phyloP scores from a whole-genome alignment of 2,888 invertebrate species.

The Spisula solida region DNA sequence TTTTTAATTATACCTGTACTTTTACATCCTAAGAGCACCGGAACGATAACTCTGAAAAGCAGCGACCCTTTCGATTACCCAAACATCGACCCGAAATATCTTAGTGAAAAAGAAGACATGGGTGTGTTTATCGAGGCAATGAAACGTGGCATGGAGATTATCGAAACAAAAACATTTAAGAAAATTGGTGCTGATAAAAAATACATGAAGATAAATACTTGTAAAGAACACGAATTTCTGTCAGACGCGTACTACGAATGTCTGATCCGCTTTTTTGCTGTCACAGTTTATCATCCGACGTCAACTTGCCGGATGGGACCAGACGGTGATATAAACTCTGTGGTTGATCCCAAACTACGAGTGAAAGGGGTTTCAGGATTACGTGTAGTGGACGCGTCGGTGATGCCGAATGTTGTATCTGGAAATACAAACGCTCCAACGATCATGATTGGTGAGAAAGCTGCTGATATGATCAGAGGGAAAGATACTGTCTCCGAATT shows the following conservation, averaged over 20 bases:
- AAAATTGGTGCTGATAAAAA: constrained; percentile 32
- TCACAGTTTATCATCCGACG: constrained; percentile 57
- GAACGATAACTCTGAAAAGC: constrained; percentile 92
- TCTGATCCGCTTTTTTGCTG: constrained; percentile 44
- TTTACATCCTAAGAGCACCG: constrained; percentile 91
- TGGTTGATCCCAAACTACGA: constrained; percentile 54
- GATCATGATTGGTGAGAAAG: constrained; percentile 56
- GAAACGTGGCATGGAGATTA: constrained; percentile 30
- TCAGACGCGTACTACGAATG: constrained; percentile 51
- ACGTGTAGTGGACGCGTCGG: constrained; percentile 59
- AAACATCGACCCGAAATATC: constrained; percentile 96
- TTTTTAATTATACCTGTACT: constrained; percentile 36
- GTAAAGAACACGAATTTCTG: constrained; percentile 34
- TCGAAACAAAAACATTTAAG: constrained; percentile 43
- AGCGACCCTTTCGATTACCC: constrained; percentile 93
- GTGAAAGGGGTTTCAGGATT: constrained; percentile 57
- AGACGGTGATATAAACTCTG: constrained; percentile 36
- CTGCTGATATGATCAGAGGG: constrained; percentile 52
- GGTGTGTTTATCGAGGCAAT: constrained; percentile 54
- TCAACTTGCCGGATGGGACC: constrained; percentile 68
- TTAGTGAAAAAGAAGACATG: constrained; percentile 88
- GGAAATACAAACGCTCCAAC: constrained; percentile 65
- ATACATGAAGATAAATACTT: constrained; percentile 17
- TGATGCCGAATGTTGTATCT: constrained; percentile 58
- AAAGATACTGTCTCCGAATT: constrained; percentile 50